These are phyloP conservation scores for Parotia lawesii DNA, from an alignment of 2,113 vertebrate genomes.

Conservation along the genomic window DNA sequence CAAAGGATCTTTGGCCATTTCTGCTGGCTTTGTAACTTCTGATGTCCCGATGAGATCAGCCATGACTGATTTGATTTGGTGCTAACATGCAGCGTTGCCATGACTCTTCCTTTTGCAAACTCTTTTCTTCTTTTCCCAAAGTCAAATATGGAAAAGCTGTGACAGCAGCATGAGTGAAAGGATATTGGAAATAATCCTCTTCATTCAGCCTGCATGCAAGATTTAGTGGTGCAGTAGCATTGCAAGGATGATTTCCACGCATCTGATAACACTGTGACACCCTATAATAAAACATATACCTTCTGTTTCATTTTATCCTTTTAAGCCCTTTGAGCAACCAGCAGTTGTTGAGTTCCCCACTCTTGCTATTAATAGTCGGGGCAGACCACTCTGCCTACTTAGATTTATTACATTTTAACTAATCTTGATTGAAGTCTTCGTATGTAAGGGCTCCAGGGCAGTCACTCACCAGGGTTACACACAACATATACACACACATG, in stretches of 20 bases:
- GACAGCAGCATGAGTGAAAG: constrained; percentile 45
- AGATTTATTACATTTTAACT: constrained; percentile 69
- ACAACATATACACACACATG: background rate
- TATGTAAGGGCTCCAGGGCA: constrained; percentile 22
- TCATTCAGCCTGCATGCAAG: constrained; percentile 35
- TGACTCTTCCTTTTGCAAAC: constrained; percentile 10
- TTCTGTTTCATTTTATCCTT: constrained; percentile 67
- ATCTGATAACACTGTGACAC: constrained; percentile 58
- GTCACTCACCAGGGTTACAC: constrained; percentile 40
- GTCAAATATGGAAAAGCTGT: constrained; percentile 53
- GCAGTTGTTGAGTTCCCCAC: constrained; percentile 62
- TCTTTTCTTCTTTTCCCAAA: constrained; percentile 20
- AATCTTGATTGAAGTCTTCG: constrained; percentile 55
- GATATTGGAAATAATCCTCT: constrained; percentile 61
- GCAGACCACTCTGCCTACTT: constrained; percentile 58
- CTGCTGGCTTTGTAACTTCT: background rate
- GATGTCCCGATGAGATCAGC: background rate
- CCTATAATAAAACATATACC: constrained; percentile 64
- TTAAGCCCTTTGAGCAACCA: constrained; percentile 68
- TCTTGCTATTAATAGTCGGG: constrained; percentile 47
- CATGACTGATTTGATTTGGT: background rate
- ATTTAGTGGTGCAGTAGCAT: constrained; percentile 50
- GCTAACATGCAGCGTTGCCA: background rate
- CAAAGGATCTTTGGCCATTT: background rate
- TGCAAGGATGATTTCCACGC: constrained; percentile 62